These are phyloP conservation scores for Rhopalosiphum maidis DNA, from an alignment of 1,140 invertebrate species.

Conservation along the genomic window DNA sequence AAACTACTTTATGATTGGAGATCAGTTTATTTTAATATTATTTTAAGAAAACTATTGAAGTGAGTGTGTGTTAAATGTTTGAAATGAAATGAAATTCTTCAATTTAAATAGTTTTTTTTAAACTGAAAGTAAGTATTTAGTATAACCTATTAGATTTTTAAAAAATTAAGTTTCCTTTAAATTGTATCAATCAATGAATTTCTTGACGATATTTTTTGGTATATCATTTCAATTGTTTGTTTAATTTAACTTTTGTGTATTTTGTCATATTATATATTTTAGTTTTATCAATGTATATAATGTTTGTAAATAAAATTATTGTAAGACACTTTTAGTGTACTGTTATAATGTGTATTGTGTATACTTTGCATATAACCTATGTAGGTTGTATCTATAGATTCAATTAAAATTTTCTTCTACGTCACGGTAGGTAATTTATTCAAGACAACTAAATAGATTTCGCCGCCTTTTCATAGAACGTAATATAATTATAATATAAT, in stretches of 20 bases:
- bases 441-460: background rate
- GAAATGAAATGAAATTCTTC: background rate
- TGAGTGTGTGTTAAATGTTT: background rate
- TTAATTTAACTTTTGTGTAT: too few species aligned
- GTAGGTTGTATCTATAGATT: background rate
- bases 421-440: too few species aligned
- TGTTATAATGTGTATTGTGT: background rate
- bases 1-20: background rate
- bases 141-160: background rate
- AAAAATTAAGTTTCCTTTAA: background rate
- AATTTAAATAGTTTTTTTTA: background rate
- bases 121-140: background rate
- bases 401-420: background rate
- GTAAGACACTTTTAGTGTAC: background rate
- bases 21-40: background rate
- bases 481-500: background rate
- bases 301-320: background rate
- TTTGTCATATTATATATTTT: background rate
- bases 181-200: background rate
- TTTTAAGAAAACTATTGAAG: background rate
- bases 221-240: too few species aligned
- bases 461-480: background rate
- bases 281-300: background rate
- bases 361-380: background rate
- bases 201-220: background rate